A percentile compares a stretch with the other conserved stretches of the same genome.
Evolutionary conservation across 2,797 vertebrate genomes (phyloP).

Genomic region (Valencia hispanica): DNA sequence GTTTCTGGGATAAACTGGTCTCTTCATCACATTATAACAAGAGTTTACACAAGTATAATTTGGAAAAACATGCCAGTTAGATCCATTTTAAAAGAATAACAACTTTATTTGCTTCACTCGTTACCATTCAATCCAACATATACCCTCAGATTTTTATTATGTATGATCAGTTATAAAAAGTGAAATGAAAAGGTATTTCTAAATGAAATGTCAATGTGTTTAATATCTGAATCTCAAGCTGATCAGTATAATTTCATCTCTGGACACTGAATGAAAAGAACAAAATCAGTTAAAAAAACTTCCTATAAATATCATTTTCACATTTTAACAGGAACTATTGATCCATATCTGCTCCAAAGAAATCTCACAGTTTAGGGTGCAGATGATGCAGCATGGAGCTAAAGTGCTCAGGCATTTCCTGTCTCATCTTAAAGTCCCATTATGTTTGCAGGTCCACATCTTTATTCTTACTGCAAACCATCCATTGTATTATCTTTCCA

Average conservation of each 20-base stretch:
- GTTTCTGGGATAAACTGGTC: no score
- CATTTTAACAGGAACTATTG: not conserved
- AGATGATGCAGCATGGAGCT: constrained; percentile 29
- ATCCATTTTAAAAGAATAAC: not conserved
- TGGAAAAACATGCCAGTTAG: not conserved
- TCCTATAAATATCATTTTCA: no score
- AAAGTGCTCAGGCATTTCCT: constrained; percentile 37
- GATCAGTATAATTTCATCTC: no score
- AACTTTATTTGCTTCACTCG: not conserved
- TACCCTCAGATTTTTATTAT: not conserved
- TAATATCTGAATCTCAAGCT: not conserved
- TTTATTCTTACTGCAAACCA: constrained; percentile 43
- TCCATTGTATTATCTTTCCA: constrained; percentile 60
- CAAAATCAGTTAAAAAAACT: no score
- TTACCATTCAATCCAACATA: not conserved
- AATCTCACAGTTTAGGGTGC: not conserved
- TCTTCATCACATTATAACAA: no score
- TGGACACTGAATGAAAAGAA: not conserved
- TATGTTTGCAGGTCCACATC: constrained; percentile 16
- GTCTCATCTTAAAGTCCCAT: constrained; percentile 40
- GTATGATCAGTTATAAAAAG: not conserved
- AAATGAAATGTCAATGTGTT: no score
- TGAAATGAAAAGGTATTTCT: not conserved
- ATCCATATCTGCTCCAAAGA: not conserved
- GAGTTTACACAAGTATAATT: not conserved